phyloP scores from a whole-genome alignment of 2,113 vertebrate genomes.

The Phainopepla nitens region DNA sequence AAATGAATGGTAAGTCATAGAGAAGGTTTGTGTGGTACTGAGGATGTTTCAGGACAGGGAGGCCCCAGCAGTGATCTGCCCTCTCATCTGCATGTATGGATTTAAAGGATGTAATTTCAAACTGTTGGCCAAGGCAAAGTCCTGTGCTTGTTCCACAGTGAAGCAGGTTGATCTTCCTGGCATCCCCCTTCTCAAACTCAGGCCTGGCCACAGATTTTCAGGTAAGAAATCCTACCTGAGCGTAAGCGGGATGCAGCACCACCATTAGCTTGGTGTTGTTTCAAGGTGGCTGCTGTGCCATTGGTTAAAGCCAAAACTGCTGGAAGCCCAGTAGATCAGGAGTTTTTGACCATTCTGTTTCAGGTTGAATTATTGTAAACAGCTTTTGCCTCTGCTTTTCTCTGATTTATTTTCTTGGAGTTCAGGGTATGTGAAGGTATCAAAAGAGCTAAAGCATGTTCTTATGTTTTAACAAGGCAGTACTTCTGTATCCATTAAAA shows the following conservation, averaged over 20 bases:
- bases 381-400: not conserved
- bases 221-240: not conserved
- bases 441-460: not conserved
- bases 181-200: not conserved
- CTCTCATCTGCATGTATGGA: not conserved
- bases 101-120: not conserved
- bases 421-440: not conserved
- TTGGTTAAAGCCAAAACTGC: not conserved
- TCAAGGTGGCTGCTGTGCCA: not conserved
- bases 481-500: not conserved
- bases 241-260: rapidly evolving
- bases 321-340: not conserved
- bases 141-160: rapidly evolving
- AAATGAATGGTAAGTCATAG: rapidly evolving
- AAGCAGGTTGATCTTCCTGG: not conserved
- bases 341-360: not conserved
- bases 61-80: not conserved
- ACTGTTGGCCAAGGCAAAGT: not conserved
- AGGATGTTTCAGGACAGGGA: not conserved
- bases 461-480: not conserved
- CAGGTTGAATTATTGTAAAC: not conserved
- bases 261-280: rapidly evolving
- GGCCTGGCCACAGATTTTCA: not conserved
- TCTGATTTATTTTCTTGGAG: not conserved
- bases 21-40: not conserved